Percentiles rank a stretch among this genome's conserved stretches.
Evolutionary conservation across 2,797 vertebrate genomes (phyloP).

Genomic region (Pelochelys cantorii): DNA sequence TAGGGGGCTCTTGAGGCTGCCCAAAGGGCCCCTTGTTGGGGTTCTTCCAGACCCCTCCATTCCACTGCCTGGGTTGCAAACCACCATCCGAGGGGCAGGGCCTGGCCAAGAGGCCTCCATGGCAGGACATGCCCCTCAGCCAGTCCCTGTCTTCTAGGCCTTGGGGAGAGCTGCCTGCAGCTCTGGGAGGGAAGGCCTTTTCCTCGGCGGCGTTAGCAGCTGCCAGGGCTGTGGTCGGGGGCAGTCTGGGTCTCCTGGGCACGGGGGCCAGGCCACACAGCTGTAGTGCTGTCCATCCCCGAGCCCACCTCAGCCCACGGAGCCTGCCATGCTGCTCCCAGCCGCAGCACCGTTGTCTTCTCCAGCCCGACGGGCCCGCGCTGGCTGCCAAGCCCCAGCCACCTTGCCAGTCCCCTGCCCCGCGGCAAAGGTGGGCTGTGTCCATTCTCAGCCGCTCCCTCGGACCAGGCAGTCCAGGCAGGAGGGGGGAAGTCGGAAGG

Average conservation of each 20-base stretch:
- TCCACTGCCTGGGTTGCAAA: not conserved
- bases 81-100: no score
- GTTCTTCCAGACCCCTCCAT: not conserved
- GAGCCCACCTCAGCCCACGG: not conserved
- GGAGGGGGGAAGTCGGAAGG: no score
- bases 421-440: rapidly evolving
- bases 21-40: not conserved
- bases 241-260: rapidly evolving
- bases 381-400: not conserved
- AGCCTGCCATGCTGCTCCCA: not conserved
- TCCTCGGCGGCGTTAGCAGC: rapidly evolving
- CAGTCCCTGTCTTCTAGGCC: not conserved
- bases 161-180: not conserved
- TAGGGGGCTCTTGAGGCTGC: not conserved
- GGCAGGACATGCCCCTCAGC: no score
- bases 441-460: not conserved
- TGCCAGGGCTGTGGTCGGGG: rapidly evolving
- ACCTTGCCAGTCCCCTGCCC: not conserved
- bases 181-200: no score
- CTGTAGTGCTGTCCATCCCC: not conserved
- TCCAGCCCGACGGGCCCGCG: not conserved
- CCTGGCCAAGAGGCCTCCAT: no score
- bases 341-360: not conserved
- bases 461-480: not conserved
- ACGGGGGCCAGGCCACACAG: not conserved